Evolutionary conservation across 2,113 vertebrate species (phyloP).

Genomic region (Podarcis muralis): DNA sequence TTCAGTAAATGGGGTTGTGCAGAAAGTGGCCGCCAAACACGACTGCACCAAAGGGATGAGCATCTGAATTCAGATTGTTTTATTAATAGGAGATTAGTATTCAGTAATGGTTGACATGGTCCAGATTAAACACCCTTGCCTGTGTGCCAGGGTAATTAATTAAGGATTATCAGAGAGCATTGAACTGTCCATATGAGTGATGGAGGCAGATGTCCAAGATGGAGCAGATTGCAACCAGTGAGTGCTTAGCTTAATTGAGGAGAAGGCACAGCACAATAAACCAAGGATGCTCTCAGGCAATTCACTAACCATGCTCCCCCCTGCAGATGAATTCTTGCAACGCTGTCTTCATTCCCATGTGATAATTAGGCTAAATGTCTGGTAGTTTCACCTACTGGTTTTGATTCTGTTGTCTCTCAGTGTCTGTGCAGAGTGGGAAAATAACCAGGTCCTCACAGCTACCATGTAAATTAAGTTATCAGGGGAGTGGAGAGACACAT

Average conservation of each 20-base stretch:
- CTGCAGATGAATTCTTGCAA: neutral
- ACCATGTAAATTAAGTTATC: neutral
- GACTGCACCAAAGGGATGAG: neutral
- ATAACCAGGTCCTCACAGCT: neutral
- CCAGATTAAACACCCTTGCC: neutral
- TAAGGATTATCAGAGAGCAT: neutral
- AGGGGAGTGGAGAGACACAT: neutral
- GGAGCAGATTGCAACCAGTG: neutral
- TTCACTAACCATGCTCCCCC: neutral
- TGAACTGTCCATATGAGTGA: neutral
- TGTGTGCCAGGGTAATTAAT: slow-evolving; percentile 26
- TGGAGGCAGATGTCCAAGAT: neutral
- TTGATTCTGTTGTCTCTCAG: neutral
- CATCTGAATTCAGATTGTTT: neutral
- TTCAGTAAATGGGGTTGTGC: slow-evolving; percentile 2
- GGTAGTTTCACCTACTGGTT: neutral
- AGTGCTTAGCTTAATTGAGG: accelerated
- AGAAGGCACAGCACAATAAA: neutral
- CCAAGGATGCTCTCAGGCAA: neutral
- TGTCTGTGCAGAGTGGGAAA: neutral
- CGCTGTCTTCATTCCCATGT: neutral
- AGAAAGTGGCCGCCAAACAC: neutral
- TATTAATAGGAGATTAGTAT: neutral
- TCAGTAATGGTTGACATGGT: slow-evolving; percentile 11
- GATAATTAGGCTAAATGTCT: neutral